Conservation (phyloP, 23 tunicate species). For the Clavelina lepadiformis region DNA sequence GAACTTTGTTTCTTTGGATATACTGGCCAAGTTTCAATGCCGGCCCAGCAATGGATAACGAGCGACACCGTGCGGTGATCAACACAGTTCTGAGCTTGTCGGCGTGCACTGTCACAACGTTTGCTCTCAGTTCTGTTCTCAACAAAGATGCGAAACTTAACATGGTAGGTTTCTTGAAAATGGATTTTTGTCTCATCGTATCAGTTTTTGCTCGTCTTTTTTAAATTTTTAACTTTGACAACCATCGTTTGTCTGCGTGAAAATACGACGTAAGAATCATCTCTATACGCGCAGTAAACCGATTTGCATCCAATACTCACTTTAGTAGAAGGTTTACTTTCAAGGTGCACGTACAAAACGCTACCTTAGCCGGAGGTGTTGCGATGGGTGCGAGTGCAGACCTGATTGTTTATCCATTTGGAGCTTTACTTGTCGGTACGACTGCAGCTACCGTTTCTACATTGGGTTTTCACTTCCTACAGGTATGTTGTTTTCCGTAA, state of each 20-base stretch:
- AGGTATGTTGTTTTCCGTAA: conserved; percentile 32
- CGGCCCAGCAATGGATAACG: conserved; percentile 78
- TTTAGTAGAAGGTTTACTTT: too few relatives aligned
- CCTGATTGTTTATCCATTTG: conserved; percentile 81
- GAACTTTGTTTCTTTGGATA: conserved; percentile 95
- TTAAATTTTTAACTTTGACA: too few relatives aligned
- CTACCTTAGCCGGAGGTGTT: conserved; percentile 96
- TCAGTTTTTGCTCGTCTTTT: not conserved
- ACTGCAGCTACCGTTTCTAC: conserved; percentile 73
- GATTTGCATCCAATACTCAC: too few relatives aligned
- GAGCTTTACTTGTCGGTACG: conserved; percentile 73
- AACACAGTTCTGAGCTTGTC: conserved; percentile 84
- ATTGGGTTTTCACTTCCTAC: conserved; percentile 70
- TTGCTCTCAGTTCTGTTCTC: conserved; percentile 66
- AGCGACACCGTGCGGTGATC: conserved; percentile 96
- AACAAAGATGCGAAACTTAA: conserved; percentile 65
- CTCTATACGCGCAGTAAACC: too few relatives aligned
- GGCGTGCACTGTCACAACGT: conserved; percentile 79
- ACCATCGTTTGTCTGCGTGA: too few relatives aligned
- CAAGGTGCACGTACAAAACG: conserved; percentile 97
- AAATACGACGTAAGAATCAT: too few relatives aligned
- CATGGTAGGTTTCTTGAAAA: conserved; percentile 84
- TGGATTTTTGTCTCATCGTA: too few relatives aligned
- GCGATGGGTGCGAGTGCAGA: conserved; percentile 92
- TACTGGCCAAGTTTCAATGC: conserved; percentile 99